Base-by-base conservation (phyloP, 2,797 vertebrate species). In the Neosilurus hyrtlii region DNA sequence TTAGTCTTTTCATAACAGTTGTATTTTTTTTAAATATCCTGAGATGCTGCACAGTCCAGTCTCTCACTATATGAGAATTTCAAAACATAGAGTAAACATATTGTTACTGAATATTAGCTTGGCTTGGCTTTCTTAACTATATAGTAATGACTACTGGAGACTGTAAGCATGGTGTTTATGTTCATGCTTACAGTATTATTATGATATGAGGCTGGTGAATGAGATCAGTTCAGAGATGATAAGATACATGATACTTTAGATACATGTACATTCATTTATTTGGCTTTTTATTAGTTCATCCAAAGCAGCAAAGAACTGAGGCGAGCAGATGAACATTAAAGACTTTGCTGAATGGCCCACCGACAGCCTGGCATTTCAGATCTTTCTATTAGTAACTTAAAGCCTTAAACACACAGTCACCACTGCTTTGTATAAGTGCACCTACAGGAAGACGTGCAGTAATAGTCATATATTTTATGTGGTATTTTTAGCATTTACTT, bases 351-450 rank as follows among this genome's bases (percentile, higher is more conserved):
- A 30, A 11, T 35, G 18, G 72, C 18, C 24, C 18, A 9, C 54
- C 14, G 30, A 26, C 11, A 75, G 26, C 51, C 30, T 22, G 30
- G 2, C 4, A 57, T 57, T 35, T 57, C 52, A 30, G 52, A 30
- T 35, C 26, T 57, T 74, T 57, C 20, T 22, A 35, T 74, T 52
- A 74, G 9, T 61, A 59, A 20, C 12, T 30, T 37, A 22, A 30
- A 56, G 24, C 24, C 15, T 30, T 73, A 73, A 73, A 26, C 26
- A 30, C 9, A 57, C 20, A 2, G 10, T 61, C 56, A 59, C 73
- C 73, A 61, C 6, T 49, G 74, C 8, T 76, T 43, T 61, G 56
- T 75, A 24, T 76, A 61, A 76, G 61, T 15, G 16, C 57, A 76
- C 56, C 57, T 43, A 43, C 30, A 76, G 20, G 35, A 43, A 43